phyloP scores from a whole-genome alignment of 2,797 vertebrate species.

The Cyprinella venusta region DNA sequence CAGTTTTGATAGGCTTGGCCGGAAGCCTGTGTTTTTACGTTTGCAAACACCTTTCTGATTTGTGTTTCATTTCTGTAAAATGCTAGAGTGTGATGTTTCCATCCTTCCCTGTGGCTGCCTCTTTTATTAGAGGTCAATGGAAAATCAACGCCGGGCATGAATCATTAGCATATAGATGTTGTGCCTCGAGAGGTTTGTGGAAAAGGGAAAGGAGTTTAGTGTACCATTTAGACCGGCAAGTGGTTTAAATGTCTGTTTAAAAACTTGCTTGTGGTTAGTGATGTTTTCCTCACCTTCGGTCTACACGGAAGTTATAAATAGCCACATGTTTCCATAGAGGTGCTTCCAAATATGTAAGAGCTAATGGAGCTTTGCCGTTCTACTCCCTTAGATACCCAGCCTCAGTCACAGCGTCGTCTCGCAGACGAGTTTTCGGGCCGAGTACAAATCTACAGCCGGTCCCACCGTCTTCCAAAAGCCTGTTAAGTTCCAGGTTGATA shows the following conservation, averaged over 20 bases:
- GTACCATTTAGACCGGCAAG: slow-evolving; percentile 26
- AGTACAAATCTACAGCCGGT: slow-evolving; percentile 95
- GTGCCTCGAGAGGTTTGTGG: slow-evolving; percentile 62
- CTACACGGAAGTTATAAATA: slow-evolving; percentile 3
- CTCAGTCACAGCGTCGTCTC: slow-evolving; percentile 99
- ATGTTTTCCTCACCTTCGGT: slow-evolving; percentile 2
- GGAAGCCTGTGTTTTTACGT: slow-evolving; percentile 46
- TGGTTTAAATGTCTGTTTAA: slow-evolving; percentile 25
- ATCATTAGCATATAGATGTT: slow-evolving; percentile 81
- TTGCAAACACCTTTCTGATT: slow-evolving; percentile 68
- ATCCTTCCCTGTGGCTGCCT: slow-evolving; percentile 63
- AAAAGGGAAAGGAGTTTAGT: slow-evolving; percentile 36
- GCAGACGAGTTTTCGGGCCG: slow-evolving; percentile 97
- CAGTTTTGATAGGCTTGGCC: slow-evolving; percentile 51
- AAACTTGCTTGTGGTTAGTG: slow-evolving; percentile 19
- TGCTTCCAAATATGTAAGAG: not conserved
- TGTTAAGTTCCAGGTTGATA: slow-evolving; percentile 98
- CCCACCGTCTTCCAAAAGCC: slow-evolving; percentile 99
- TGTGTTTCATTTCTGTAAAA: slow-evolving; percentile 69
- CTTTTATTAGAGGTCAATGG: slow-evolving; percentile 72
- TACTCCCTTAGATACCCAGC: slow-evolving; percentile 88
- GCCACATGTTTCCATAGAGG: not conserved
- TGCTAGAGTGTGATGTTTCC: slow-evolving; percentile 67
- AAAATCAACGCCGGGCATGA: slow-evolving; percentile 70
- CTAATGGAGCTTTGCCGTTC: not conserved